Evolutionary conservation across 2,113 vertebrate genomes (phyloP).

Genomic region (Pluvianellus socialis): DNA sequence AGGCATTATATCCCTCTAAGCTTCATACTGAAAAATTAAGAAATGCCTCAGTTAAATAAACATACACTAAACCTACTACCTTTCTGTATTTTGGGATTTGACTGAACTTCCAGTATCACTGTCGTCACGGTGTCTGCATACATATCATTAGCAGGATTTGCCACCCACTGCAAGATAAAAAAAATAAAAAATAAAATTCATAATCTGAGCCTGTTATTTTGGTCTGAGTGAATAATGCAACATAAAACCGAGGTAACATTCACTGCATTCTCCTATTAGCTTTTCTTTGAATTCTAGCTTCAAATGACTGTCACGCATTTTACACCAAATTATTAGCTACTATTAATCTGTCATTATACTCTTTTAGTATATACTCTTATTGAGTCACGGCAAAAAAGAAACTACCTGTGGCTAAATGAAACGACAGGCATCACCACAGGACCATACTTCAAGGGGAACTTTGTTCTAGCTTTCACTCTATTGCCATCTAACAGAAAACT

Average conservation of each 20-base stretch:
- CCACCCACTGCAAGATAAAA: conserved; percentile 83
- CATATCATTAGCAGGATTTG: conserved; percentile 97
- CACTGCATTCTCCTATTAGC: neutral
- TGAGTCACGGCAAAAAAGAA: neutral
- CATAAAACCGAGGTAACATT: neutral
- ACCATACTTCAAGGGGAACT: neutral
- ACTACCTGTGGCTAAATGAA: neutral
- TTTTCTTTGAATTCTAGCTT: neutral
- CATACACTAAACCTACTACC: conserved; percentile 60
- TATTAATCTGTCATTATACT: neutral
- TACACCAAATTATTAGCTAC: neutral
- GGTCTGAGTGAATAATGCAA: neutral
- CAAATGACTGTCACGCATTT: neutral
- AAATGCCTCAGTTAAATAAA: neutral
- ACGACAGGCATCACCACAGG: neutral
- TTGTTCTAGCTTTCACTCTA: neutral
- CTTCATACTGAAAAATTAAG: neutral
- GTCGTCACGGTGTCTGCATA: conserved; percentile 94
- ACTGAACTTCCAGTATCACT: conserved; percentile 94
- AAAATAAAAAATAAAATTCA: neutral
- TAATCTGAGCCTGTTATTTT: neutral
- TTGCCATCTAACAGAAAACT: neutral
- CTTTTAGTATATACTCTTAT: too few species aligned
- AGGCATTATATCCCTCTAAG: neutral
- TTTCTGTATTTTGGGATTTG: conserved; percentile 94